Percentiles rank a stretch among this genome's conserved stretches.
phyloP scores from a whole-genome alignment of 2,113 vertebrate species.

The Mesoclemmys tuberculata region DNA sequence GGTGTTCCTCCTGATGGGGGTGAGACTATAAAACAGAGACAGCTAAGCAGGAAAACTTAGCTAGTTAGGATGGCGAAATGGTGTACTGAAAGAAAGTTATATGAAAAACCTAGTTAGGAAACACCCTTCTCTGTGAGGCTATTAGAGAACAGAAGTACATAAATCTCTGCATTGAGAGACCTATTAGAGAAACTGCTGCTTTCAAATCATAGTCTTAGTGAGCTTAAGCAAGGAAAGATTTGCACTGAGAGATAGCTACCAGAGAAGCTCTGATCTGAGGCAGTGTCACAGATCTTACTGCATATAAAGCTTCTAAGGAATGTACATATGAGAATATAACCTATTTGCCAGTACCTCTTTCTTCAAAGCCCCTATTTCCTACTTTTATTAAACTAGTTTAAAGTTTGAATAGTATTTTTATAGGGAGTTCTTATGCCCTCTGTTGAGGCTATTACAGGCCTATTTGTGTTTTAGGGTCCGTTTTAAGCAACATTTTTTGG shows the following conservation, averaged over 20 bases:
- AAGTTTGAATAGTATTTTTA: neutral
- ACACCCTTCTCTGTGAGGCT: neutral
- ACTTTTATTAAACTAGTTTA: neutral
- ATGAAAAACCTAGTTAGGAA: neutral
- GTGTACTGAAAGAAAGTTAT: accelerated
- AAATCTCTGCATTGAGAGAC: neutral
- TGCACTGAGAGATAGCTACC: accelerated
- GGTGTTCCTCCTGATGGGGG: neutral
- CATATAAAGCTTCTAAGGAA: neutral
- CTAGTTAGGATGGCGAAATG: neutral
- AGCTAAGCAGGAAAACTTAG: accelerated
- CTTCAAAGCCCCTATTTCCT: accelerated
- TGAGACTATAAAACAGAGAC: neutral
- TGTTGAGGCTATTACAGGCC: neutral
- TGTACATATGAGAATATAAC: neutral
- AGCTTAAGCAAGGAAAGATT: accelerated
- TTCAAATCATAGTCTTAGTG: accelerated
- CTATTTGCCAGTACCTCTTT: neutral
- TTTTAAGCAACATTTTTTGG: neutral
- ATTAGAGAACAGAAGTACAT: neutral
- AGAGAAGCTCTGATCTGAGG: neutral
- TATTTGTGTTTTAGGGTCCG: neutral
- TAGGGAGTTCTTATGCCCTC: accelerated
- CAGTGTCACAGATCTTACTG: neutral
- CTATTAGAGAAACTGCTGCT: accelerated